These are phyloP conservation scores for Leptopilina drosophilae DNA, from an alignment of 2,888 invertebrate genomes.

Conservation along the genomic window DNA sequence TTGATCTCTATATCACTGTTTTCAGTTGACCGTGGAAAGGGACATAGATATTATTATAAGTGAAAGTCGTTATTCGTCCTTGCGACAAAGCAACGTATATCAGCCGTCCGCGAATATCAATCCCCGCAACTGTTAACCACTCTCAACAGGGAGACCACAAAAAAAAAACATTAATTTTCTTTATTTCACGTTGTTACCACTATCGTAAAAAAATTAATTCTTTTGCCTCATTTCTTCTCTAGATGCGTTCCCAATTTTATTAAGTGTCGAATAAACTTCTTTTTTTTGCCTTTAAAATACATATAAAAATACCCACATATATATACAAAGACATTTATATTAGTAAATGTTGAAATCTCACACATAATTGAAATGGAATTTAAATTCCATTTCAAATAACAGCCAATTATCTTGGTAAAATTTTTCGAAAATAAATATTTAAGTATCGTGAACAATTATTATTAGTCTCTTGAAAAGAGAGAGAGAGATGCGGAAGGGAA, in stretches of 20 bases:
- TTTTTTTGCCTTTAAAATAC: no score
- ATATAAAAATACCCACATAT: no score
- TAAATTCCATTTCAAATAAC: constrained; percentile 5
- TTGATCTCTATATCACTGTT: constrained; percentile 26
- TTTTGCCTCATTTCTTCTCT: not conserved
- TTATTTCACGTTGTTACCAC: not conserved
- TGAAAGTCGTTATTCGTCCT: constrained; percentile 36
- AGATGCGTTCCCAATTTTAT: no score
- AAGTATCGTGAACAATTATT: not conserved
- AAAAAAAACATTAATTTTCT: not conserved
- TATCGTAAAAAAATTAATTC: not conserved
- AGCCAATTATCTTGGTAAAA: not conserved
- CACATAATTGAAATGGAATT: not conserved
- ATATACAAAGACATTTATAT: no score
- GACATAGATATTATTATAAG: constrained; percentile 38
- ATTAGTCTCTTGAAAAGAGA: not conserved
- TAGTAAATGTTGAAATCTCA: no score
- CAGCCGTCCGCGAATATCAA: constrained; percentile 34
- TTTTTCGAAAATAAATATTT: not conserved
- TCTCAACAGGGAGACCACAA: constrained; percentile 19
- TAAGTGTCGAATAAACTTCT: no score
- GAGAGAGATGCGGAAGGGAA: constrained; percentile 26
- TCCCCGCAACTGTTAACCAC: not conserved
- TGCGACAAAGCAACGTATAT: constrained; percentile 38
- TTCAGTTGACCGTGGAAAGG: constrained; percentile 39